These are phyloP conservation scores for Stenopsyche tienmushanensis DNA, from an alignment of 1,140 invertebrate genomes.

Conservation along the genomic window DNA sequence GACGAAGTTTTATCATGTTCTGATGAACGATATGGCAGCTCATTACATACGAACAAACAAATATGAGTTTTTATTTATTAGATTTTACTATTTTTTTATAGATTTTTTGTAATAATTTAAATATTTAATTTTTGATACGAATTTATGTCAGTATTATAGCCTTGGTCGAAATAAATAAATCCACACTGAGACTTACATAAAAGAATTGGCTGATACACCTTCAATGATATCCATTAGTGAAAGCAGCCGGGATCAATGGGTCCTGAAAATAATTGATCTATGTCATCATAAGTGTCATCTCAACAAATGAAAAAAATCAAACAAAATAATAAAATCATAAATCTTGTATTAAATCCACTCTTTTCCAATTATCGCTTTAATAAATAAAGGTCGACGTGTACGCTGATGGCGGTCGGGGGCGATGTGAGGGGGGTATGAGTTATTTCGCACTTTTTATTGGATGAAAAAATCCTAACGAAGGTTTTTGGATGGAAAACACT, in stretches of 20 bases:
- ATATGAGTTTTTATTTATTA: no score
- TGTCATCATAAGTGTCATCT: no score
- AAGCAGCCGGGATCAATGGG: conserved; percentile 88
- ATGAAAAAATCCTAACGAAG: conserved; percentile 1
- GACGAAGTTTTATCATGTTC: no score
- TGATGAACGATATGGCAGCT: no score
- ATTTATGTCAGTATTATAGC: no score
- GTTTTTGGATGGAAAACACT: not conserved
- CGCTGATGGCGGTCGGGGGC: not conserved
- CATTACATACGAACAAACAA: no score
- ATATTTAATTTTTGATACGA: no score
- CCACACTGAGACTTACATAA: conserved; percentile 23
- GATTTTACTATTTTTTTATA: not conserved
- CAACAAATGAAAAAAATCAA: no score
- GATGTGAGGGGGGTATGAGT: not conserved
- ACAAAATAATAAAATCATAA: not conserved
- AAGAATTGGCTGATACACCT: conserved; percentile 58
- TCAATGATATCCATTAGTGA: conserved; percentile 94
- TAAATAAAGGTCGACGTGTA: not conserved
- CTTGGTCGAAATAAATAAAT: no score
- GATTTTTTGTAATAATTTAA: not conserved
- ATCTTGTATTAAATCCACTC: not conserved
- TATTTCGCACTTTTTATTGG: not conserved
- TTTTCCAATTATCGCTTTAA: not conserved
- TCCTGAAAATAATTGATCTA: no score